Evolutionary conservation across 92 coral and sea anemone genomes (phyloP), one percentile per base, ranked within the genome.

Genomic region (Galaxea fascicularis): DNA sequence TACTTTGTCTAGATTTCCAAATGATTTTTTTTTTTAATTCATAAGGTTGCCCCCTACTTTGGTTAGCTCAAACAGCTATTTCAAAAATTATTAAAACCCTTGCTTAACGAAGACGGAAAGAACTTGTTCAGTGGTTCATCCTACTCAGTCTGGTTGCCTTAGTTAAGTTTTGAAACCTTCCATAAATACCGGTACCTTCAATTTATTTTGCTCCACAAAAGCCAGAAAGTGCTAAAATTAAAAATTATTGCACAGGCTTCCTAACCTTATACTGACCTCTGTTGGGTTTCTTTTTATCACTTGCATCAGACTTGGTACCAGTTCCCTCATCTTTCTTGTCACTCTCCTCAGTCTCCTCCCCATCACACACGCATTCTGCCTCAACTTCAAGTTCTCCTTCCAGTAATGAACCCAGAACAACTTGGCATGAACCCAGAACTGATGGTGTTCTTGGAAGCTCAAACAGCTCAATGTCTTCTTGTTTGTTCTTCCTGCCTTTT

Each of bases 391-490:
- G 57, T 17, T 96, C 99, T 54, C 98, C 99, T 27, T 96, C 99
- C 73, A 96, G 81, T 28, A 96, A 65, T 31, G 95, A 78, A 63
- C 80, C 74, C 4, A 96, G 89, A 28, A 81, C 31, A 67, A 96
- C 89, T 58, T 91, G 94, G 80, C 93, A 93, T 12, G 95, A 89
- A 49, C 99, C 99, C 81, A 96, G 79, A 16, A 82, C 77, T 83
- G 84, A 92, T 46, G 73, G 93, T 66, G 91, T 91, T 77, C 91
- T 77, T 64, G 99, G 99, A 57, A 96, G 90, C 89, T 96, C 99
- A 72, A 95, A 96, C 56, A 95, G 78, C 51, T 93, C 99, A 49
- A 92, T 80, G 65, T 91, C 92, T 49, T 92, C 98, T 15, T 92
- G 97, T 75, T 96, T 96, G 73, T 90, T 93, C 75, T 90, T 96